phyloP scores from a whole-genome alignment of 35 echinoderm and acorn worm species.

The Ptychodera flava region DNA sequence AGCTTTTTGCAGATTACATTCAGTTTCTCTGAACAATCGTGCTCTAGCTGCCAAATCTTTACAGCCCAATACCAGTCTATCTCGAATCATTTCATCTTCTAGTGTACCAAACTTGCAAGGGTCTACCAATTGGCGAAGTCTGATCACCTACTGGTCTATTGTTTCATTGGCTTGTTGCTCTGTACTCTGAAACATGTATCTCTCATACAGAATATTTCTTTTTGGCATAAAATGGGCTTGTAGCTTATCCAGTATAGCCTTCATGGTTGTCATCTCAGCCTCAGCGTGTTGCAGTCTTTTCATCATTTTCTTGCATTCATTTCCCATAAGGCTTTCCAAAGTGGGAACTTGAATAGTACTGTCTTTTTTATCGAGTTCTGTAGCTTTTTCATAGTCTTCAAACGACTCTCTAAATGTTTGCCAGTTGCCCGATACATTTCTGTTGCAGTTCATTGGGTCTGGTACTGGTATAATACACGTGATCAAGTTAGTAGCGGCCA shows the following conservation, averaged over 20 bases:
- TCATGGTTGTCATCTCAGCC: conserved; percentile 7
- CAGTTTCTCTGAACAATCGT: no score
- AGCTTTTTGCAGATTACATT: no score
- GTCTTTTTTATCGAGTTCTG: conserved; percentile 22
- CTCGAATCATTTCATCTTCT: conserved; percentile 40
- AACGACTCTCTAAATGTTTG: conserved; percentile 30
- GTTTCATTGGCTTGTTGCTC: conserved; percentile 23
- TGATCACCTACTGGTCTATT: conserved; percentile 31
- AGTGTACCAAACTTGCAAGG: conserved; percentile 24
- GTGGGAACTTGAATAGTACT: conserved; percentile 27
- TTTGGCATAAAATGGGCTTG: conserved; percentile 24
- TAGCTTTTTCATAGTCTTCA: conserved; percentile 26
- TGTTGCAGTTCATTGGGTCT: conserved; percentile 13
- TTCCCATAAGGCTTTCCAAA: no score
- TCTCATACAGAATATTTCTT: no score
- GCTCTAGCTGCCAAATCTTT: conserved; percentile 5
- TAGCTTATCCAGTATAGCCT: conserved; percentile 14
- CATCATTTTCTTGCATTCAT: conserved; percentile 23
- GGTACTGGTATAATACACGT: conserved; percentile 26
- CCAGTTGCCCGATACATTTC: conserved; percentile 24
- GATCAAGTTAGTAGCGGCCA: no score
- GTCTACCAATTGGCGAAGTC: conserved; percentile 13
- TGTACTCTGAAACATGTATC: conserved; percentile 25
- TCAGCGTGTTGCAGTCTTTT: conserved; percentile 10
- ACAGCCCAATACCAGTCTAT: conserved; percentile 35